Evolutionary conservation across 2,113 vertebrate species (phyloP).

Genomic region (Saguinus midas): DNA sequence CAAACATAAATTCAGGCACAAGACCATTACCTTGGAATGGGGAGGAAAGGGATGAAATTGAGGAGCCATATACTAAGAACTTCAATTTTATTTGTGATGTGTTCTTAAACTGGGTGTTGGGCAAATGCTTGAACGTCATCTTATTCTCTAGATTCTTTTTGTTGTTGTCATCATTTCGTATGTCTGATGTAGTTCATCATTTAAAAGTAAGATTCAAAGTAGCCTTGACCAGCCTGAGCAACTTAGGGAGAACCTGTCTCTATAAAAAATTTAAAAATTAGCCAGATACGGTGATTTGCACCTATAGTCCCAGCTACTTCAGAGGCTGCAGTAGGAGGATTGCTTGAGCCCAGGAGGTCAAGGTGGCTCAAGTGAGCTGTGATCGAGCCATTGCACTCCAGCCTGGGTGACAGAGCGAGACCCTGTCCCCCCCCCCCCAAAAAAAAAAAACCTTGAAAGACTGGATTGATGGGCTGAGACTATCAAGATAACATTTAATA

Average conservation of each 20-base stretch:
- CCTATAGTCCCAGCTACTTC: too few relatives aligned
- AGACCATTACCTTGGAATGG: background rate
- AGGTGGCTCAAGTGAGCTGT: too few relatives aligned
- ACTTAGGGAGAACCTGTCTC: too few relatives aligned
- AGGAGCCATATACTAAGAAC: background rate
- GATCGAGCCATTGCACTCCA: too few relatives aligned
- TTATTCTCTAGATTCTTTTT: background rate
- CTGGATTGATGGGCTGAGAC: background rate
- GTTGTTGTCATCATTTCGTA: background rate
- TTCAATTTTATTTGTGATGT: conserved; percentile 7
- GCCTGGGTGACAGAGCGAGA: too few relatives aligned
- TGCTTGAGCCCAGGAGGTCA: too few relatives aligned
- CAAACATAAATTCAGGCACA: background rate
- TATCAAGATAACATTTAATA: conserved; percentile 4
- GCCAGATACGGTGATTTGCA: too few relatives aligned
- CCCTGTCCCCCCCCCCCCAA: too few relatives aligned
- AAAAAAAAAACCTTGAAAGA: background rate
- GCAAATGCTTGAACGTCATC: background rate
- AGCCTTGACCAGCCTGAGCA: background rate
- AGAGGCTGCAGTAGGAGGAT: too few relatives aligned
- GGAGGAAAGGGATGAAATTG: background rate
- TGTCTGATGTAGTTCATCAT: background rate
- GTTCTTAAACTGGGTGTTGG: background rate
- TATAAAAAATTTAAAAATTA: too few relatives aligned
- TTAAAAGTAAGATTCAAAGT: conserved; percentile 24